Conservation (phyloP, 2,797 vertebrate genomes). For the Clarias pachynema region DNA sequence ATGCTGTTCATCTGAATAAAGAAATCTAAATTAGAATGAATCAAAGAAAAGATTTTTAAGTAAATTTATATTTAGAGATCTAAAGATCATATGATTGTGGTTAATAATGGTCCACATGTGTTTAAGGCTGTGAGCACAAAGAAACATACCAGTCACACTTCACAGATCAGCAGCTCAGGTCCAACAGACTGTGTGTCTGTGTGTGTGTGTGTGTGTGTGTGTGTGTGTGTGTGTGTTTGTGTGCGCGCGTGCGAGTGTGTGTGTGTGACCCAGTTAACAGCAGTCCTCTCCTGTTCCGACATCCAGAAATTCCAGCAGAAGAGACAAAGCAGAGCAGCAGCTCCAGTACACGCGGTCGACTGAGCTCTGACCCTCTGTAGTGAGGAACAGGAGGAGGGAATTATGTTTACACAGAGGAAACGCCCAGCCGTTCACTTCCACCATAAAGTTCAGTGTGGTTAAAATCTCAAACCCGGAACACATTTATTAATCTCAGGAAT, state of each 20-base stretch:
- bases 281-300: neutral
- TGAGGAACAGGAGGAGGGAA: conserved; percentile 8
- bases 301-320: conserved; percentile 15
- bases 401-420: conserved; percentile 14
- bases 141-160: conserved; percentile 16
- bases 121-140: neutral
- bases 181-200: neutral
- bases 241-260: no score
- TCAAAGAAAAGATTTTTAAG: neutral
- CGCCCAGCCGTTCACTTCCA: conserved; percentile 21
- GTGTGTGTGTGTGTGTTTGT: conserved; percentile 5
- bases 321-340: neutral
- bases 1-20: no score
- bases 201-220: neutral
- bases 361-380: neutral
- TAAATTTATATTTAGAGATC: neutral
- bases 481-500: neutral
- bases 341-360: neutral
- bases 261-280: neutral
- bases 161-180: conserved; percentile 33
- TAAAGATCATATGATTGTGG: neutral
- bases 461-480: neutral
- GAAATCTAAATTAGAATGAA: neutral
- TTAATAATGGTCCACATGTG: neutral
- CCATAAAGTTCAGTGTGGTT: conserved; percentile 9